A percentile compares a stretch with the other conserved stretches of the same genome.
phyloP scores from a whole-genome alignment of 2,113 vertebrate species.

The Corythaixoides concolor region DNA sequence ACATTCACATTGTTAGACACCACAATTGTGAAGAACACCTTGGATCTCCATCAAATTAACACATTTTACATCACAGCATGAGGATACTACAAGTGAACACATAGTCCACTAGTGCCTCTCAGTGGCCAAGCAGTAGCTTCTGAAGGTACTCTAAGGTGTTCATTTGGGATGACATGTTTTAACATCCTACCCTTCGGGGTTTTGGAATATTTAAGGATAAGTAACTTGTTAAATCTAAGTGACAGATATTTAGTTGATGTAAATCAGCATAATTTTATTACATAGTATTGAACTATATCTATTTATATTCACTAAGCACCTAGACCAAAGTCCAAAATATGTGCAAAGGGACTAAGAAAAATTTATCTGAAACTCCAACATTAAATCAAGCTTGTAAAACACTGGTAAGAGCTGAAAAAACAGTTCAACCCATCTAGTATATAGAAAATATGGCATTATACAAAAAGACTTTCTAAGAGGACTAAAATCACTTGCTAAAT shows the following conservation, averaged over 20 bases:
- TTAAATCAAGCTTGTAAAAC: neutral
- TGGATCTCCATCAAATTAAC: neutral
- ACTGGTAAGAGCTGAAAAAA: neutral
- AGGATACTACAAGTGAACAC: neutral
- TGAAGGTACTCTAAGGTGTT: neutral
- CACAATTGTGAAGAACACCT: neutral
- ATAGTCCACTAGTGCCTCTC: neutral
- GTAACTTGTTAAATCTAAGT: neutral
- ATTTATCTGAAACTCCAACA: neutral
- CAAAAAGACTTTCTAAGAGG: neutral
- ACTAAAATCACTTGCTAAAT: neutral
- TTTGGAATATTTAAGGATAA: neutral
- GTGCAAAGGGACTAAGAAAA: neutral
- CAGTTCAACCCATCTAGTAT: neutral
- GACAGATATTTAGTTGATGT: neutral
- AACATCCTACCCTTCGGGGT: neutral
- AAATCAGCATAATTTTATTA: neutral
- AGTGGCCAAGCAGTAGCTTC: neutral
- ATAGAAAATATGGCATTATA: neutral
- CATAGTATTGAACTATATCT: neutral
- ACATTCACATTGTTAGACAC: neutral
- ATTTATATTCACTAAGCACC: neutral
- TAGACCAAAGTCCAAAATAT: neutral
- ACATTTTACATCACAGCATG: neutral
- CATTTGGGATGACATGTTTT: neutral